Evolutionary conservation across 1,140 invertebrate genomes (phyloP).

Genomic region (Drosophila bipectinata): DNA sequence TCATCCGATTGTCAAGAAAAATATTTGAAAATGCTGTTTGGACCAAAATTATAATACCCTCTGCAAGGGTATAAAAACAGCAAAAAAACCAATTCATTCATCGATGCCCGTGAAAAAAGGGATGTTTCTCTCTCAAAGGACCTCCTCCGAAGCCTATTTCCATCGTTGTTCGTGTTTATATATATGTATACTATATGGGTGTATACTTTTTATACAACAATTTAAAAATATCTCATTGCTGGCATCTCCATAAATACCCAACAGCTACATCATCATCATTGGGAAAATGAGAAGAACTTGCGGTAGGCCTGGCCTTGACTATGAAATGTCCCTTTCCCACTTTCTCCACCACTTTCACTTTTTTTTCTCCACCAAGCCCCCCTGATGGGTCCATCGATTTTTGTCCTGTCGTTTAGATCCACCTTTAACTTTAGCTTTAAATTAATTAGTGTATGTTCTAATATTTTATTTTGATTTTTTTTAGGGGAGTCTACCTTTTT

Average conservation of each 20-base stretch:
- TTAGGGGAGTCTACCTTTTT: too few relatives aligned
- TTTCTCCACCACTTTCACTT: slow-evolving; percentile 17
- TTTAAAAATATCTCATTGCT: slow-evolving; percentile 61
- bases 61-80: too few relatives aligned
- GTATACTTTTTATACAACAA: slow-evolving; percentile 24
- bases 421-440: too few relatives aligned
- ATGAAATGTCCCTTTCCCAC: slow-evolving; percentile 13
- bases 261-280: slow-evolving; percentile 8
- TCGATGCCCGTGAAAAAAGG: slow-evolving; percentile 12
- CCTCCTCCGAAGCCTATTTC: slow-evolving; percentile 61
- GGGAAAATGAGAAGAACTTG: slow-evolving; percentile 7
- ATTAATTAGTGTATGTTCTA: too few relatives aligned
- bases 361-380: too few relatives aligned
- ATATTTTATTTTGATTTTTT: too few relatives aligned
- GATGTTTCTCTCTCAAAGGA: slow-evolving; percentile 3
- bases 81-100: slow-evolving; percentile 53
- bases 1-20: too few relatives aligned
- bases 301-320: slow-evolving; percentile 50
- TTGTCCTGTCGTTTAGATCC: background rate
- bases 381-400: background rate
- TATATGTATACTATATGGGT: background rate
- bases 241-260: slow-evolving; percentile 43
- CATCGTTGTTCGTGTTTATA: slow-evolving; percentile 2
- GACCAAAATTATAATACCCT: too few relatives aligned
- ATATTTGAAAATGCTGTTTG: too few relatives aligned